Conservation (phyloP, 2,113 vertebrate species). For the Amphiprion ocellaris region DNA sequence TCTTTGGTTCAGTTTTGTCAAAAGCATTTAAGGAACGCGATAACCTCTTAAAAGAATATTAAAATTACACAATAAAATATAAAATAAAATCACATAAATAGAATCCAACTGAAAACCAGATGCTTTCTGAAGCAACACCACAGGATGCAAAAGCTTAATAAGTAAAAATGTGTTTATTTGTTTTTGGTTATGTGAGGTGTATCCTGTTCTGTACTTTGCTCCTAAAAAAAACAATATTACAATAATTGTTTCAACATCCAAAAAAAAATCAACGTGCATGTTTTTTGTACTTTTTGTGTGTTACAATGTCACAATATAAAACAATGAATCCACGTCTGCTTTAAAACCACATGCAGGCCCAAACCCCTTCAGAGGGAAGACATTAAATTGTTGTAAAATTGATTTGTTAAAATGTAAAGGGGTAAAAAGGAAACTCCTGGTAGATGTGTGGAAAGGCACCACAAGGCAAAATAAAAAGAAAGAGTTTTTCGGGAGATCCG, state of each 20-base stretch:
- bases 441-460: background rate
- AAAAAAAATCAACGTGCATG: constrained; percentile 22
- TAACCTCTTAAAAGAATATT: background rate
- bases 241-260: background rate
- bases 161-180: constrained; percentile 38
- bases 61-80: background rate
- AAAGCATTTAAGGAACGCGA: constrained; percentile 6
- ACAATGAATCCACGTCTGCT: constrained; percentile 7
- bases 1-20: constrained; percentile 19
- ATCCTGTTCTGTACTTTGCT: background rate
- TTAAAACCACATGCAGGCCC: background rate
- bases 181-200: constrained; percentile 33
- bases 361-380: background rate
- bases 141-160: constrained; percentile 11
- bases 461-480: constrained; percentile 3
- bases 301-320: constrained; percentile 10
- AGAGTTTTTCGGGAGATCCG: background rate
- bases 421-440: rapidly evolving
- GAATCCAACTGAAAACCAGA: background rate
- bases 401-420: background rate
- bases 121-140: constrained; percentile 26
- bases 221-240: constrained; percentile 9
- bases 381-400: background rate
- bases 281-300: constrained; percentile 10
- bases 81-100: background rate